Evolutionary conservation across 1,140 invertebrate species (phyloP), one percentile per base, ranked within the genome.

Genomic region (Drosophila subobscura): DNA sequence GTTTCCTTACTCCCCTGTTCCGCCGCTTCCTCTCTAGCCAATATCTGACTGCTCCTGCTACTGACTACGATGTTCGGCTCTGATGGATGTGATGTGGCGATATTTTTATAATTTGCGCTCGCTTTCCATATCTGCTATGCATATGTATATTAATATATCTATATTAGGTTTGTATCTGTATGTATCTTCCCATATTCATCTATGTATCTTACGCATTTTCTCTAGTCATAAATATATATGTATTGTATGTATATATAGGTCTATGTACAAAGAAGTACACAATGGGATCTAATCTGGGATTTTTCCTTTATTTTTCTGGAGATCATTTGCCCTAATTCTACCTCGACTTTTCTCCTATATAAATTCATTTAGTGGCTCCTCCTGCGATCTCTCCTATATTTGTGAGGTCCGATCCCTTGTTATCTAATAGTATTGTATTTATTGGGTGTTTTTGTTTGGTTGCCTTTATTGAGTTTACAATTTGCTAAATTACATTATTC

Each of bases 401-500:
- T 10, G 5, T 27, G 5, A 27, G 25, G 25, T 37, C 33, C 33
- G 33, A 37, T 37, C 33, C 10, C 10, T 37, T 37, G 33, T 37
- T 37, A 37, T 37, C 33, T 37, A 37, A 12, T 37, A 33, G 29
- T 33, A 37, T 37, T 41, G 16, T 22, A 33, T 57, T 27, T 47
- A 3, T 65, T 45, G 67, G 60, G 67, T 72, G 46, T 78, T 16
- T 53, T 16, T 53, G 45, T 44, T 61, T 64, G 42, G 60, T 50
- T 70, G 56, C 56, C 56, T 85, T 59, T 79, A 72, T 79, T 77
- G 58, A 75, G 76, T 84, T 84, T 77, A 80, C 58, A 85, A 72
- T 86, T 81, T 88, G 52, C 81, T 86, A 86, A 63, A 65, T 75
- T 81, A 74, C 71, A 74, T 65, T 66, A 80, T 72, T 72, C 73